Percentiles rank a stretch among this genome's conserved stretches.
phyloP scores from a whole-genome alignment of 2,888 invertebrate species.

The Caradrina kadenii region DNA sequence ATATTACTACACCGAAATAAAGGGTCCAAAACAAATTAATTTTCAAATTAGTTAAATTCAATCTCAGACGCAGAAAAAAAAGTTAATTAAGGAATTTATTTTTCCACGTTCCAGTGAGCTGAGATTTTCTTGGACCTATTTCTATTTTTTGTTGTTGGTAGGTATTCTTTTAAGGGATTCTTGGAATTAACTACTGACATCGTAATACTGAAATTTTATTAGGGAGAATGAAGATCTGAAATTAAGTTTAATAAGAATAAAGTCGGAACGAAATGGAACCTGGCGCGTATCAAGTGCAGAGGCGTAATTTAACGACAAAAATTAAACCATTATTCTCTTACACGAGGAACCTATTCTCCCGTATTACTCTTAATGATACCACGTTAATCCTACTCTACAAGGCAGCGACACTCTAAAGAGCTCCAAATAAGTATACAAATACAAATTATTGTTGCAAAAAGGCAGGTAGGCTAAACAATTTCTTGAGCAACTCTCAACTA shows the following conservation, averaged over 20 bases:
- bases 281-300: constrained; percentile 16
- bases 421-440: constrained; percentile 62
- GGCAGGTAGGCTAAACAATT: constrained; percentile 79
- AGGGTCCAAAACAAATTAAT: constrained; percentile 34
- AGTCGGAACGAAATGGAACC: constrained; percentile 3
- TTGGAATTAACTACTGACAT: constrained; percentile 1
- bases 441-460: constrained; percentile 76
- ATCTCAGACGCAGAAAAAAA: constrained; percentile 39
- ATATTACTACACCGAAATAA: constrained; percentile 27
- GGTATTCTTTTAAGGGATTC: constrained; percentile 8
- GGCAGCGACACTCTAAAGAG: constrained; percentile 55
- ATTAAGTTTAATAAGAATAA: background rate
- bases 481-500: constrained; percentile 85
- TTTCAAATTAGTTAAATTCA: constrained; percentile 30
- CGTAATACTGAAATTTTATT: constrained; percentile 4
- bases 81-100: constrained; percentile 43
- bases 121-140: constrained; percentile 25
- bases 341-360: constrained; percentile 12
- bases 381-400: constrained; percentile 34
- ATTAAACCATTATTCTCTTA: constrained; percentile 13
- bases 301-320: constrained; percentile 35
- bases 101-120: constrained; percentile 12
- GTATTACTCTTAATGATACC: constrained; percentile 38
- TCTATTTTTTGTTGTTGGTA: background rate
- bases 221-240: background rate